Evolutionary conservation across 2,797 vertebrate species (phyloP), one percentile per base, ranked within the genome.

Genomic region (Gephyroberyx darwinii): DNA sequence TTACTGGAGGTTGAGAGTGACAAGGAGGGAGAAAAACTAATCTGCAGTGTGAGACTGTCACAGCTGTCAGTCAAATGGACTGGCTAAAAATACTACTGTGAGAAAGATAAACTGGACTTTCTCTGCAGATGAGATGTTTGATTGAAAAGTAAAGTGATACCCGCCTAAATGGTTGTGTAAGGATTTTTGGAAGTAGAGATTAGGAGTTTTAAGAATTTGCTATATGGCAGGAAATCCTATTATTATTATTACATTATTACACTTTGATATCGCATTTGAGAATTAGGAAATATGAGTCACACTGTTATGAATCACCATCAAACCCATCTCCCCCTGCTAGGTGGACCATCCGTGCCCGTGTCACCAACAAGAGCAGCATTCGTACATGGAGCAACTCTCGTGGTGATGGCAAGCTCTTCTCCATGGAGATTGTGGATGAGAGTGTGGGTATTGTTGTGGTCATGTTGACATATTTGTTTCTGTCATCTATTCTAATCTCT

Each of bases 351-450:
- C 95, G 98, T 8, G 98, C 95, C 39, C 95, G 98, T 16, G 94
- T 99, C 26, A 99, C 96, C 88, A 98, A 99, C 84, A 99, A 98
- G 89, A 94, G 95, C 74, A 83, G 92, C 84, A 95, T 99, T 85
- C 96, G 97, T 5, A 98, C 96, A 0, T 99, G 98, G 98, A 99
- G 96, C 93, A 99, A 99, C 89, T 96, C 96, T 14, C 96, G 97
- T 7, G 98, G 98, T 0, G 96, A 99, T 35, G 98, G 98, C 55
- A 98, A 97, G 83, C 96, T 99, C 37, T 99, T 99, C 83, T 98
- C 97, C 48, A 91, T 99, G 83, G 98, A 99, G 89, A 84, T 99
- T 1, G 95, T 99, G 67, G 98, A 99, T 83, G 97, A 99, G 88
- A 98, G 95, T 1, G 98, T 99, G 90, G 95, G 98, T 78, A 19